These are phyloP conservation scores for Rhynchotus rufescens DNA, from an alignment of 2,797 vertebrate species.

Conservation along the genomic window DNA sequence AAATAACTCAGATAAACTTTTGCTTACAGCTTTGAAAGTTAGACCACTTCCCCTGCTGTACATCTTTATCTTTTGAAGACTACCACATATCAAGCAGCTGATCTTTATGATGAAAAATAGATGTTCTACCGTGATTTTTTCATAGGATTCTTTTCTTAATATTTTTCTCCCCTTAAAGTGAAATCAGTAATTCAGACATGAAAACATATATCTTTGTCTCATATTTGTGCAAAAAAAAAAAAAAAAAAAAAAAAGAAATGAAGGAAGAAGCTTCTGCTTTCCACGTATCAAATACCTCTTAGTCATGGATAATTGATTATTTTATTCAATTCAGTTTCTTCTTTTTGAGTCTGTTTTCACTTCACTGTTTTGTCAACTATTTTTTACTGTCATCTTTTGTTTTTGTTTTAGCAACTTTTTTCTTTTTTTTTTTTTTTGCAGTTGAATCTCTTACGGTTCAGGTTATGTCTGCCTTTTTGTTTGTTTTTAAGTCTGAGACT, in stretches of 20 bases:
- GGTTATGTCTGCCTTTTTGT: background rate
- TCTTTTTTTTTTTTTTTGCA: background rate
- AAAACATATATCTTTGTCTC: background rate
- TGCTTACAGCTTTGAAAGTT: background rate
- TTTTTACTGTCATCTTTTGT: conserved; percentile 39
- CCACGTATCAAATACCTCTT: background rate
- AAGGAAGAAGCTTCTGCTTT: background rate
- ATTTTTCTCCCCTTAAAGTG: background rate
- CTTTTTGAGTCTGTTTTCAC: conserved; percentile 3
- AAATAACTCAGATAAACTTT: background rate
- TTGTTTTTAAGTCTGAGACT: conserved; percentile 24
- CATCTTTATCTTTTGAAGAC: background rate
- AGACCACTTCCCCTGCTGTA: background rate
- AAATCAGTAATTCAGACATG: background rate
- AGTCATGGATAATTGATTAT: conserved; percentile 28
- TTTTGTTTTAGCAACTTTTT: background rate
- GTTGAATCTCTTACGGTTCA: background rate
- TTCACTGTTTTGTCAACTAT: background rate
- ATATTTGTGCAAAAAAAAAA: background rate
- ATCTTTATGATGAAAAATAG: background rate
- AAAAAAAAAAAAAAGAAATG: background rate
- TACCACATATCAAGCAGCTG: background rate
- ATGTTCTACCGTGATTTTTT: background rate
- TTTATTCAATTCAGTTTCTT: conserved; percentile 25
- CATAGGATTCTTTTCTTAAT: background rate